These are phyloP conservation scores for Podilymbus podiceps DNA, from an alignment of 2,113 vertebrate genomes.

Conservation along the genomic window DNA sequence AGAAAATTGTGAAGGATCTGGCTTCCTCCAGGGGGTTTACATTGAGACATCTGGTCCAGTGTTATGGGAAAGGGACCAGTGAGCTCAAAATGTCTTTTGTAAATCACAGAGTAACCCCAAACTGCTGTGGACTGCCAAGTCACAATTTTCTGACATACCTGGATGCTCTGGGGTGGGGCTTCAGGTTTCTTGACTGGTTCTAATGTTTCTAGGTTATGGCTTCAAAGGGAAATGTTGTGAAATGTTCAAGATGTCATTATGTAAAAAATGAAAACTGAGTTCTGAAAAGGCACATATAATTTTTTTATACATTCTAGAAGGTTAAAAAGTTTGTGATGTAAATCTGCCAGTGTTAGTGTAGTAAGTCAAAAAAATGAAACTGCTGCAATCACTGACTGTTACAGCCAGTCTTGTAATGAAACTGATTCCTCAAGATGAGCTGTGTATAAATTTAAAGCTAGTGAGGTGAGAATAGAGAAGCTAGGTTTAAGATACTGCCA, in stretches of 20 bases:
- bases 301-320: not conserved
- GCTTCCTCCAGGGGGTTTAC: constrained; percentile 22
- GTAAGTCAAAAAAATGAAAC: not conserved
- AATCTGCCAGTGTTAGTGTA: not conserved
- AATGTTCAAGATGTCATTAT: not conserved
- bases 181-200: not conserved
- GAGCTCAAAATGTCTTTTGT: not conserved
- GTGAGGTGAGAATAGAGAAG: not conserved
- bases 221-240: constrained; percentile 35
- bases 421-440: not conserved
- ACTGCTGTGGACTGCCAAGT: constrained; percentile 4
- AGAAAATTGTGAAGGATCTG: constrained; percentile 64
- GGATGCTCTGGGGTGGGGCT: constrained; percentile 2
- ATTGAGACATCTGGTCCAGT: not conserved
- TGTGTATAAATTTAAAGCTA: not conserved
- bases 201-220: constrained; percentile 24
- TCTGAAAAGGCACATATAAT: not conserved
- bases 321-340: not conserved
- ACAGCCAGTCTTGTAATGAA: not conserved
- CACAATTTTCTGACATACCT: constrained; percentile 48
- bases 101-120: not conserved
- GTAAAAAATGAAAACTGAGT: not conserved
- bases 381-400: not conserved
- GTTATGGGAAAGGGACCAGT: not conserved
- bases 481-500: not conserved